Percentiles rank a stretch among this genome's conserved stretches.
These are phyloP conservation scores for Cossypha niveicapilla DNA, from an alignment of 2,797 vertebrate species.

Conservation along the genomic window DNA sequence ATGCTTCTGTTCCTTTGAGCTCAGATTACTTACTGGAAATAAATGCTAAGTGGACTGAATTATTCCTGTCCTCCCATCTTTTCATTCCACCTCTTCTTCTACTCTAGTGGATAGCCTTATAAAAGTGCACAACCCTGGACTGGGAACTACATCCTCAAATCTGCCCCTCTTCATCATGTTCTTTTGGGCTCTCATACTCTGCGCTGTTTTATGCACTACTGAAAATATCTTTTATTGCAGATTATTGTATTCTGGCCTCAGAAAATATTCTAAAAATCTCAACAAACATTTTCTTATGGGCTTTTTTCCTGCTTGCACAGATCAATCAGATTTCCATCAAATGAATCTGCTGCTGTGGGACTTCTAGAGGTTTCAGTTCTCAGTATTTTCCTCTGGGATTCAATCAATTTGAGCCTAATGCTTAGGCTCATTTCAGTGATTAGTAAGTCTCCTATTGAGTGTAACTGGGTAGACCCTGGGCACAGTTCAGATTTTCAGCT, in stretches of 20 bases:
- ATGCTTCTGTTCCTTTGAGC: background rate
- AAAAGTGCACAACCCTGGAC: fast-evolving
- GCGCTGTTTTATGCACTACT: too few species aligned
- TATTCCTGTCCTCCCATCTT: background rate
- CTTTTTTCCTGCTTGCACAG: background rate
- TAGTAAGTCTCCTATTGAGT: background rate
- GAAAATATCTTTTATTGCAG: background rate
- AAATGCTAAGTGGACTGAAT: background rate
- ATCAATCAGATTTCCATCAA: slow-evolving; percentile 14
- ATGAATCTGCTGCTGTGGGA: background rate
- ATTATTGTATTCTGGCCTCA: background rate
- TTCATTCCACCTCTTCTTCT: background rate
- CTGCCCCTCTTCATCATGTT: background rate
- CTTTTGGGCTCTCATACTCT: background rate
- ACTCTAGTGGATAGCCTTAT: background rate
- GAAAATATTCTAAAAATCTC: background rate
- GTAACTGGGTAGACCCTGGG: background rate
- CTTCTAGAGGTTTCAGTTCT: background rate
- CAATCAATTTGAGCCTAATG: background rate
- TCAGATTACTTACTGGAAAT: background rate
- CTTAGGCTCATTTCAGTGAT: background rate
- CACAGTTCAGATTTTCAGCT: background rate
- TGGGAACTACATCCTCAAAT: background rate
- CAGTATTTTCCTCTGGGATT: background rate
- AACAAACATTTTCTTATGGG: background rate